Percentiles rank a stretch among this genome's conserved stretches.
These are phyloP conservation scores for Prochilodus magdalenae DNA, from an alignment of 2,113 vertebrate species.

Conservation along the genomic window DNA sequence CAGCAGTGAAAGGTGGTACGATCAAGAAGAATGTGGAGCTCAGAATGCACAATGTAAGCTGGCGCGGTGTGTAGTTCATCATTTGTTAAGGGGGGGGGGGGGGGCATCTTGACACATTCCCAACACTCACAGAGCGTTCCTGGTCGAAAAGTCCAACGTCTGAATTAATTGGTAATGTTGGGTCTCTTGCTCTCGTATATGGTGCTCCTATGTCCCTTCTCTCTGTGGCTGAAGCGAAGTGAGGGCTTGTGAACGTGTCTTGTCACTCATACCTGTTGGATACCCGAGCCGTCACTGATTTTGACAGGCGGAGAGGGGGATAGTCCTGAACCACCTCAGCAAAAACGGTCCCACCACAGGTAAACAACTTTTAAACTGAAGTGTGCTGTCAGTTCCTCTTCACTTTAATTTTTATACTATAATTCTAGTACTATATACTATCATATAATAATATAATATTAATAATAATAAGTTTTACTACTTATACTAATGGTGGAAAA, in stretches of 20 bases:
- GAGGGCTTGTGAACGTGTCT: constrained; percentile 12
- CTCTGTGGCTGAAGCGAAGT: neutral
- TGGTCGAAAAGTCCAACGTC: neutral
- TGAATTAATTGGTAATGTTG: neutral
- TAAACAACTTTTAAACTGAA: neutral
- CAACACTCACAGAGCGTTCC: neutral
- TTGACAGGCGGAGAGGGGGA: constrained; percentile 18
- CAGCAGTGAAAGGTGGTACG: constrained; percentile 26
- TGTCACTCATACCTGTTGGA: constrained; percentile 40
- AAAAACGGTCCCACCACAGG: constrained; percentile 8
- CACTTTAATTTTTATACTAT: too few relatives aligned
- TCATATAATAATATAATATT: too few relatives aligned
- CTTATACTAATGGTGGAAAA: too few relatives aligned
- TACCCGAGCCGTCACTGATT: constrained; percentile 27
- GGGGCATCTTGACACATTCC: neutral
- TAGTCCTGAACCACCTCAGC: neutral
- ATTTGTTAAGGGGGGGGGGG: too few relatives aligned
- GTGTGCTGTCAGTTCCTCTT: too few relatives aligned
- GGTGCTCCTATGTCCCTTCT: constrained; percentile 29
- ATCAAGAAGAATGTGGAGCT: neutral
- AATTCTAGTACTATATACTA: too few relatives aligned
- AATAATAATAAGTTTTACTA: too few relatives aligned
- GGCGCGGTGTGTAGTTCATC: neutral
- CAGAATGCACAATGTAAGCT: constrained; percentile 26
- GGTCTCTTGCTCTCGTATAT: neutral